Base-by-base conservation (phyloP, 1,140 invertebrate species). In the Colletes gigas region DNA sequence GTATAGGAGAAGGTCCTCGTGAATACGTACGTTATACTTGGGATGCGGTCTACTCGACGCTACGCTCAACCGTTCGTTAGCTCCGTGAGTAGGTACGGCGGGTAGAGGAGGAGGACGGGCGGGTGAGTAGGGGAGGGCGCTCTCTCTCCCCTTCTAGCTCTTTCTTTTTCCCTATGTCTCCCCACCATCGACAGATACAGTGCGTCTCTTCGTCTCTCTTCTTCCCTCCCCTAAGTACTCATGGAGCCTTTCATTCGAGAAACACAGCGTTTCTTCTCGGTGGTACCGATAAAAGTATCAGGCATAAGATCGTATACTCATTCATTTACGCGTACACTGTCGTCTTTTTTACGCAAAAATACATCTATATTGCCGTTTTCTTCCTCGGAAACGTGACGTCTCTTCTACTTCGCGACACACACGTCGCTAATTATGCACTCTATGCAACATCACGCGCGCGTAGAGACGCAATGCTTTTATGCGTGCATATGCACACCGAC, bases 21-120 rank as follows among this genome's bases (percentile, higher is more conserved):
- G 81, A 80, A 85, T 86, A 88, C 88, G 83, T 83, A 89, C 91
- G 91, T 90, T 92, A 90, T 88, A 92, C 90, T 92, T 92, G 90
- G 91, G 91, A 92, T 92, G 91, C 92, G 92, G 90, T 92, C 90
- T 91, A 92, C 91, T 91, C 91, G 92, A 92, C 91, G 91, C 92
- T 92, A 92, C 89, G 91, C 88, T 92, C 90, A 89, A 91, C 82
- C 87, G 91, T 92, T 92, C 91, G 91, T 92, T 93, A 92, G 89
- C 82, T 90, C 82, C 89, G 89, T 89, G 90, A 91, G 83, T 88
- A 89, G 91, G 91, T 89, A 85, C 83, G 87, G 83, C 83, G 88
- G 83, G 81, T 63, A 86, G 81, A 76, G 70, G 84, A 81, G 77
- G 55, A 70, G 72, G 65, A 68, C 83, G 79, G 83, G 83, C 71